phyloP scores from a whole-genome alignment of 2,113 vertebrate species.

The Polyodon spathula region DNA sequence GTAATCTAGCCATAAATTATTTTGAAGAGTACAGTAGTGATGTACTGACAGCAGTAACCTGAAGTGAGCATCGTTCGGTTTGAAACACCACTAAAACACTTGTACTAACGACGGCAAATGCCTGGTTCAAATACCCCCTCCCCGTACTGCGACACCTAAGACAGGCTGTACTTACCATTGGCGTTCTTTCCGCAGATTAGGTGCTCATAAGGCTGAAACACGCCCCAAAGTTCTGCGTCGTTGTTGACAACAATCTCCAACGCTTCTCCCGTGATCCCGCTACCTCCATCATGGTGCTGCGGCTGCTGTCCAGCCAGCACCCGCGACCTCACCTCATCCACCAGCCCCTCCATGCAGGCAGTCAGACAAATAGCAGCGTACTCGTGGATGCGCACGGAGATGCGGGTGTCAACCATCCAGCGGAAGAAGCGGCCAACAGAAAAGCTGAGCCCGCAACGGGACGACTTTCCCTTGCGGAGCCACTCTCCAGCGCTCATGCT shows the following conservation, averaged over 20 bases:
- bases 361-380: constrained; percentile 86
- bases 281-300: constrained; percentile 42
- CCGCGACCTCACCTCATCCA: constrained; percentile 77
- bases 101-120: too few species aligned
- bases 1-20: too few species aligned
- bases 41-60: too few species aligned
- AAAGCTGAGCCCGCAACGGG: constrained; percentile 81
- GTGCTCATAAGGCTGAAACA: constrained; percentile 89
- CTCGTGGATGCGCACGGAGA: constrained; percentile 89
- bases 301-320: constrained; percentile 72
- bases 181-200: constrained; percentile 97
- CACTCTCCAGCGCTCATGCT: constrained; percentile 92
- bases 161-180: constrained; percentile 63
- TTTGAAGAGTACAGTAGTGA: too few species aligned
- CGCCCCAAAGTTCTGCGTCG: constrained; percentile 92
- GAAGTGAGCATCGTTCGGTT: too few species aligned
- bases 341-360: constrained; percentile 82
- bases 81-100: too few species aligned
- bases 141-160: too few species aligned
- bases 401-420: constrained; percentile 97
- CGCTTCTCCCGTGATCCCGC: constrained; percentile 63
- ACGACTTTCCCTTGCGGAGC: constrained; percentile 76
- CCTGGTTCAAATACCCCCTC: too few species aligned
- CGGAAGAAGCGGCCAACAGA: constrained; percentile 92
- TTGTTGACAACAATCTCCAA: constrained; percentile 89